These are phyloP conservation scores for Pelobates fuscus DNA, from an alignment of 2,113 vertebrate species.

Conservation along the genomic window DNA sequence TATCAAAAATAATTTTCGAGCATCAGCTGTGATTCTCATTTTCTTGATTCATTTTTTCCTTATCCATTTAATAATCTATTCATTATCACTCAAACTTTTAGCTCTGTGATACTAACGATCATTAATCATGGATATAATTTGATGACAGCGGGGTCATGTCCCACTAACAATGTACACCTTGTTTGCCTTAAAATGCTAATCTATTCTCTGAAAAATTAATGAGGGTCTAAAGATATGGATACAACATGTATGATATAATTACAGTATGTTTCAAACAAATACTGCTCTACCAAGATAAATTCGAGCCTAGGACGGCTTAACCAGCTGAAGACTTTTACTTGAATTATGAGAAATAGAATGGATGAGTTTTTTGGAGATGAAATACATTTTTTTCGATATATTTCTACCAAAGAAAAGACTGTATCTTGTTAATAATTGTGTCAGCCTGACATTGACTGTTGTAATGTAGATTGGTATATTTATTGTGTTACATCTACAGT, in stretches of 20 bases:
- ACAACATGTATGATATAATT: constrained; percentile 65
- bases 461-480: no score
- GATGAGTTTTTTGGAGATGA: no score
- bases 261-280: constrained; percentile 62
- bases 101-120: constrained; percentile 85
- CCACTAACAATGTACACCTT: constrained; percentile 89
- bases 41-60: constrained; percentile 40
- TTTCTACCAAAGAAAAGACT: no score
- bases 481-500: no score
- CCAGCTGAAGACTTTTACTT: no score
- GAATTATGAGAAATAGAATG: no score
- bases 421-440: no score
- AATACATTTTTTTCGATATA: no score
- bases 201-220: constrained; percentile 80
- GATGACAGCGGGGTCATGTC: constrained; percentile 94
- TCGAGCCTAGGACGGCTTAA: not conserved
- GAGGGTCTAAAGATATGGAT: constrained; percentile 79
- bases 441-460: no score
- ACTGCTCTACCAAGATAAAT: constrained; percentile 12
- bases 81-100: constrained; percentile 68
- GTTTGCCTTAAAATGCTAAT: constrained; percentile 99
- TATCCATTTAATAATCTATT: constrained; percentile 58
- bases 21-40: constrained; percentile 51
- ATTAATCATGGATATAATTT: constrained; percentile 99
- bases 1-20: constrained; percentile 56